Conservation (phyloP, 2,113 vertebrate species). For the Rhineura floridana region DNA sequence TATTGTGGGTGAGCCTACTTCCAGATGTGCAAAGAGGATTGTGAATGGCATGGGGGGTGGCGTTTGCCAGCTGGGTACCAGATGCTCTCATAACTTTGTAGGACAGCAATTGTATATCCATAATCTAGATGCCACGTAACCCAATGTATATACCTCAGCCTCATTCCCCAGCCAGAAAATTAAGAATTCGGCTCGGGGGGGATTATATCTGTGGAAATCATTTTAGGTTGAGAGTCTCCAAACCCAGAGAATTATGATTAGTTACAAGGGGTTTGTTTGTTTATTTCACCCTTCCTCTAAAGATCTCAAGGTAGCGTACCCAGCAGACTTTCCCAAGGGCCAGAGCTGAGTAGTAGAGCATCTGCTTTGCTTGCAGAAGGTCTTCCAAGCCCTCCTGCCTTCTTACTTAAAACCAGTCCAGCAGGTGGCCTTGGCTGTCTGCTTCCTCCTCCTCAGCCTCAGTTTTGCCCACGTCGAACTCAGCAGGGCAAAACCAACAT, state of each 20-base stretch:
- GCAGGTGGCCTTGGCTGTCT: too few relatives aligned
- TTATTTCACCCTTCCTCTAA: not conserved
- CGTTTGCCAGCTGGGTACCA: not conserved
- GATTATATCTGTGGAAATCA: not conserved
- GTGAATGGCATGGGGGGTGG: not conserved
- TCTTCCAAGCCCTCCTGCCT: too few relatives aligned
- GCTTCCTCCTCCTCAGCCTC: too few relatives aligned
- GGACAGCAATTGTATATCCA: not conserved
- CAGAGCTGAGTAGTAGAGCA: too few relatives aligned
- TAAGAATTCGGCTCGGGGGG: not conserved
- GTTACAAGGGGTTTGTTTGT: too few relatives aligned
- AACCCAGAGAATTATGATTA: not conserved
- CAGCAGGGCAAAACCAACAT: too few relatives aligned
- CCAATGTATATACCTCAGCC: fast-evolving
- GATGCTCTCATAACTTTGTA: not conserved
- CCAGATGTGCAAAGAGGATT: not conserved
- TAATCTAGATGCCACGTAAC: not conserved
- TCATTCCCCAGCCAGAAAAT: not conserved
- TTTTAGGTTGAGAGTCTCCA: not conserved
- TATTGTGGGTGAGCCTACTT: not conserved
- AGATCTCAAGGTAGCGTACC: not conserved
- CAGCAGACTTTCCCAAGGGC: not conserved
- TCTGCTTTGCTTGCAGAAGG: too few relatives aligned
- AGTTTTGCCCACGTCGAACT: too few relatives aligned
- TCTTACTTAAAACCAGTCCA: too few relatives aligned